Evolutionary conservation across 2,888 invertebrate species (phyloP), one percentile per base, ranked within the genome.

Genomic region (Pyrrhia umbra): DNA sequence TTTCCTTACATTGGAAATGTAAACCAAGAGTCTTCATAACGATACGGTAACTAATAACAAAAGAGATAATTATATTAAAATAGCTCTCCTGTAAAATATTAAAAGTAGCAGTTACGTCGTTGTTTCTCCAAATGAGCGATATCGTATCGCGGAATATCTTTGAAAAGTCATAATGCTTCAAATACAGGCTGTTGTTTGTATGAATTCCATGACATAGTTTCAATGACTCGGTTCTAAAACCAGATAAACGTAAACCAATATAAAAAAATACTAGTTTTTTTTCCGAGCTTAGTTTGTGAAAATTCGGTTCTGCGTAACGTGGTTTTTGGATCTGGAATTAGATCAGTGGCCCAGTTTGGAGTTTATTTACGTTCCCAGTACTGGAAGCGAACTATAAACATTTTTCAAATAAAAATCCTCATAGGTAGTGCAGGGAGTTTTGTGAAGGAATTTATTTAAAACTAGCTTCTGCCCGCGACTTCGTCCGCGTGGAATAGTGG

Each of bases 281-380:
- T 63, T 50, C 30, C 16, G 8, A 30, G 25, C 37, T 51, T 20
- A 55, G 25, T 68, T 62, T 56, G 42, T 21, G 25, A 63, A 69
- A 61, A 62, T 43, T 49, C 39, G 21, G 37, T 68, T 69, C 40
- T 16, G 9, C 20, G 51, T 54, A 69, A 69, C 63, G 25, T 45
- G 39, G 70, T 71, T 70, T 65, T 34, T 52, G 30, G 43, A 59
- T 43, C 30, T 51, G 23, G 21, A 51, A 71, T 71, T 71, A 59
- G 71, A 65, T 70, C 55, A 56, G 51, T 21, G 55, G 18, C 55
- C 71, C 39, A 59, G 55, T 65, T 70, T 52, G 8, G 3, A 71
- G 56, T 70, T 71, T 55, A 70, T 70, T 69, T 70, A 30, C 45
- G 65, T 65, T 58, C 55, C 50, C 51, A 21, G 9, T 40, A 23